Conservation (phyloP, 2,888 invertebrate genomes). For the Cotesia congregata region DNA sequence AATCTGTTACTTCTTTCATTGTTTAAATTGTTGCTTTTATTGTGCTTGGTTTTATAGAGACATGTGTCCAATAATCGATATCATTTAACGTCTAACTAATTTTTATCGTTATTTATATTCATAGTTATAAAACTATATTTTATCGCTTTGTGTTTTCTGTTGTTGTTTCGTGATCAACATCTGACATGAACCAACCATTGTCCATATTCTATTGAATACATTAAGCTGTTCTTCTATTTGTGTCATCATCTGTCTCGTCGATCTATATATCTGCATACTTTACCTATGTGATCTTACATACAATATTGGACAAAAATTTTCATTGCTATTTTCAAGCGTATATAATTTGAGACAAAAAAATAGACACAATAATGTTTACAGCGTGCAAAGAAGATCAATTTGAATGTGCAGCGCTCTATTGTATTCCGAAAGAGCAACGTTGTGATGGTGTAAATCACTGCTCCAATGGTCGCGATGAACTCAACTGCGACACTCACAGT, state of each 20-base stretch:
- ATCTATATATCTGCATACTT: neutral
- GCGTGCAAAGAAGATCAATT: conserved; percentile 80
- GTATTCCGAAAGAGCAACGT: conserved; percentile 74
- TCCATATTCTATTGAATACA: neutral
- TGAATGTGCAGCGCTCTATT: conserved; percentile 82
- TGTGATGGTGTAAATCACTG: conserved; percentile 82
- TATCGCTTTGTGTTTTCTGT: conserved; percentile 12
- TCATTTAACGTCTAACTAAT: conserved; percentile 14
- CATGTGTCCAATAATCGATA: conserved; percentile 18
- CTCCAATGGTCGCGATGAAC: conserved; percentile 81
- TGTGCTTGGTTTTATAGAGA: conserved; percentile 17
- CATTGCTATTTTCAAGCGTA: neutral
- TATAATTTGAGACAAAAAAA: conserved; percentile 21
- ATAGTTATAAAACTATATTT: neutral
- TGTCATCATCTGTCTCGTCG: neutral
- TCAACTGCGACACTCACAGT: conserved; percentile 73
- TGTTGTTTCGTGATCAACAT: conserved; percentile 24
- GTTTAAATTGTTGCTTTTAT: conserved; percentile 18
- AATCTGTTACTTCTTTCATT: neutral
- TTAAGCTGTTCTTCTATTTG: neutral
- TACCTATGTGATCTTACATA: neutral
- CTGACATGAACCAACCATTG: conserved; percentile 20
- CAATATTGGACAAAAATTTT: conserved; percentile 20
- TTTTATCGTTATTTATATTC: neutral
- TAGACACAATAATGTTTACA: conserved; percentile 66